phyloP scores from a whole-genome alignment of 2,888 invertebrate genomes.

The Cynaeus angustus region DNA sequence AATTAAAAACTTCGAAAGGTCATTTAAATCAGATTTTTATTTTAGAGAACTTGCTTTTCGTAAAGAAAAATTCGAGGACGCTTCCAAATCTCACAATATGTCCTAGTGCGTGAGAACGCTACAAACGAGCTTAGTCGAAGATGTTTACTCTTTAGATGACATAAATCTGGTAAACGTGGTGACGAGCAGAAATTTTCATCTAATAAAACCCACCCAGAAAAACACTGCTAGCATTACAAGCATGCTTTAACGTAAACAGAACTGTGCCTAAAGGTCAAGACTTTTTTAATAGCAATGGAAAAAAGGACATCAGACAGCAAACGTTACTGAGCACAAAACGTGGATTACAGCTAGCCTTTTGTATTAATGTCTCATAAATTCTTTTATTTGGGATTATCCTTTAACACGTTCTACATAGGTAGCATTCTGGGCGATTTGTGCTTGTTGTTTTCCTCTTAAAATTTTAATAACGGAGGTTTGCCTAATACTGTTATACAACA shows the following conservation, averaged over 20 bases:
- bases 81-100: too few relatives aligned
- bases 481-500: constrained; percentile 25
- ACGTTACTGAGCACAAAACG: constrained; percentile 14
- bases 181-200: constrained; percentile 26
- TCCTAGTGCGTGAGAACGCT: constrained; percentile 28
- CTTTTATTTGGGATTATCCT: constrained; percentile 40
- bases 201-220: constrained; percentile 20
- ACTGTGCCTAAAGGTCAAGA: not conserved
- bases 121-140: constrained; percentile 21
- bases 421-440: constrained; percentile 31
- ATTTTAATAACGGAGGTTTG: constrained; percentile 40
- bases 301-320: constrained; percentile 23
- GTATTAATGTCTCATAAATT: constrained; percentile 38
- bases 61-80: too few relatives aligned
- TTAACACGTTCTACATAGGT: constrained; percentile 32
- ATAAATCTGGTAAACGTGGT: constrained; percentile 25
- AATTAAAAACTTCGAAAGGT: too few relatives aligned
- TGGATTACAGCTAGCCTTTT: constrained; percentile 31
- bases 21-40: too few relatives aligned
- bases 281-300: not conserved
- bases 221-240: constrained; percentile 4
- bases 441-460: constrained; percentile 29
- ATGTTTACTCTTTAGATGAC: constrained; percentile 33
- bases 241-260: constrained; percentile 19
- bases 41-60: too few relatives aligned